Percentiles rank a stretch among this genome's conserved stretches.
Evolutionary conservation across 2,113 vertebrate species (phyloP).

Genomic region (Ailurus styani): DNA sequence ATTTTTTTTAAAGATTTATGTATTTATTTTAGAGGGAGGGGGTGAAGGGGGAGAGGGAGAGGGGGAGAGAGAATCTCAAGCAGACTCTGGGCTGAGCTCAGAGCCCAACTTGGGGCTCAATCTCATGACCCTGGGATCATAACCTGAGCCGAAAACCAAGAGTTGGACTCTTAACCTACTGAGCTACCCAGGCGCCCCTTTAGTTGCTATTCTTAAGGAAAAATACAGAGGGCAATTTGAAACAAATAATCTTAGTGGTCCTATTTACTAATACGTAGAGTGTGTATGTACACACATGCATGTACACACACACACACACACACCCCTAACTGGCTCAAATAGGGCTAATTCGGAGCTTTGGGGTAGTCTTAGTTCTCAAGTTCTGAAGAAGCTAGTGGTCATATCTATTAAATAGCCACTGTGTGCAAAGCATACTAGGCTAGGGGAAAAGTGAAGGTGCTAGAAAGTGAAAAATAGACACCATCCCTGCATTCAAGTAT

Average conservation of each 20-base stretch:
- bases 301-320: not conserved
- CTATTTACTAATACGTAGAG: not conserved
- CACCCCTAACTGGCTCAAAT: not conserved
- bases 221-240: not conserved
- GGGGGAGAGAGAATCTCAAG: not conserved
- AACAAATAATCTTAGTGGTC: not conserved
- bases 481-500: not conserved
- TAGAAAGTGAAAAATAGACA: not conserved
- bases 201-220: not conserved
- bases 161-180: not conserved
- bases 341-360: not conserved
- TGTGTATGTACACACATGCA: accelerated
- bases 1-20: not conserved
- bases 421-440: not conserved
- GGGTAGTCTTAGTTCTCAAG: not conserved
- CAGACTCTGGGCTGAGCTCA: not conserved
- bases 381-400: not conserved
- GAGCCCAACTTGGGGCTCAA: not conserved
- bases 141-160: not conserved
- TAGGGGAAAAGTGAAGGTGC: not conserved
- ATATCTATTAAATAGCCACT: not conserved
- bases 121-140: not conserved
- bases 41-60: not conserved
- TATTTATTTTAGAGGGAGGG: not conserved
- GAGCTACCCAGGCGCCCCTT: not conserved